Conservation (phyloP, 1,140 invertebrate species). For the Elysia chlorotica region DNA sequence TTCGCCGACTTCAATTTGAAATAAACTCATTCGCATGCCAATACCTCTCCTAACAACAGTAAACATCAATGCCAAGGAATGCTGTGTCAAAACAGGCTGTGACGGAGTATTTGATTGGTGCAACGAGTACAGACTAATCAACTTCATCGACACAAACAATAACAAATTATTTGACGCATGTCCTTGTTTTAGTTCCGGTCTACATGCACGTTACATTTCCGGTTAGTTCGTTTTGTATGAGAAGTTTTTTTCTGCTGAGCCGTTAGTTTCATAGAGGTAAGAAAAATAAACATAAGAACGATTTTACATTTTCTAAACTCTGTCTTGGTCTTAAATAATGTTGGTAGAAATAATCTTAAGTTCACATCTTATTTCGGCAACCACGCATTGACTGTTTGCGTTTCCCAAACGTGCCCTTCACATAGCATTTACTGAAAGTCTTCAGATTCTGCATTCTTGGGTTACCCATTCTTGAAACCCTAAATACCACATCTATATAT, state of each 20-base stretch:
- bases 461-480: too few species aligned
- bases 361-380: too few species aligned
- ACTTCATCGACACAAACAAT: constrained; percentile 3
- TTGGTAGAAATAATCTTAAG: too few species aligned
- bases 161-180: constrained; percentile 7
- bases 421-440: too few species aligned
- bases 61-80: constrained; percentile 4
- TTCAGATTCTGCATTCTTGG: too few species aligned
- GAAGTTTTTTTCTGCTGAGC: neutral
- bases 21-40: neutral
- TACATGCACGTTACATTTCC: constrained; percentile 17
- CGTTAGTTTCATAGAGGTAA: constrained; percentile 9
- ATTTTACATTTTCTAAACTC: too few species aligned
- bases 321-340: too few species aligned
- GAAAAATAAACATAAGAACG: too few species aligned
- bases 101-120: neutral
- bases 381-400: too few species aligned
- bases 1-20: too few species aligned
- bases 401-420: too few species aligned
- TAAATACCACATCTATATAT: too few species aligned
- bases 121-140: neutral
- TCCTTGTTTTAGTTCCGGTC: neutral
- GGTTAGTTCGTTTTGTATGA: constrained; percentile 22
- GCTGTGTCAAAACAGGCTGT: neutral
- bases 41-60: constrained; percentile 1